A percentile compares a stretch with the other conserved stretches of the same genome.
Evolutionary conservation across 1,140 invertebrate genomes (phyloP).

Genomic region (Neodiprion lecontei): DNA sequence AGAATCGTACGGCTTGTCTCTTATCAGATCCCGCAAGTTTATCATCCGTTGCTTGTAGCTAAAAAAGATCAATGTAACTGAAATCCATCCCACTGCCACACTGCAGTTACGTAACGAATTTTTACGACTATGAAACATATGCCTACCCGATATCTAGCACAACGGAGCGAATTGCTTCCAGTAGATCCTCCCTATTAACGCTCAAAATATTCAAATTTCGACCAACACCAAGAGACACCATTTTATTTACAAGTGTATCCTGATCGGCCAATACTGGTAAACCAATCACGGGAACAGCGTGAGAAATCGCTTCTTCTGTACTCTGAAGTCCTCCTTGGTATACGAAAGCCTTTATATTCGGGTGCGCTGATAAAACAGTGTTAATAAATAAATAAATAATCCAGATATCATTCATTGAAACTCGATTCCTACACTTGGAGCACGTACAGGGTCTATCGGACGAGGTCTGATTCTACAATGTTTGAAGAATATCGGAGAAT

Average conservation of each 20-base stretch:
- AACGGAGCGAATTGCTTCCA: constrained; percentile 32
- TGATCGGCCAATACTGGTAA: constrained; percentile 54
- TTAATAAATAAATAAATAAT: too few relatives aligned
- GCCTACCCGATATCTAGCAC: constrained; percentile 34
- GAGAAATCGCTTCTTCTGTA: constrained; percentile 55
- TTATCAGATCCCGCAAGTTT: constrained; percentile 34
- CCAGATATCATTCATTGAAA: too few relatives aligned
- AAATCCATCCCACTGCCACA: too few relatives aligned
- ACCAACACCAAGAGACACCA: constrained; percentile 34
- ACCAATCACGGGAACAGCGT: constrained; percentile 57
- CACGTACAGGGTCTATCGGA: too few relatives aligned
- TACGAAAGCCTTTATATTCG: constrained; percentile 58
- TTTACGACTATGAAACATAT: too few relatives aligned
- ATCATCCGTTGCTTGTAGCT: constrained; percentile 50
- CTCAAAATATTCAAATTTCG: constrained; percentile 27
- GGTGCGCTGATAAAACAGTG: constrained; percentile 43
- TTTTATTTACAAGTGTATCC: constrained; percentile 20
- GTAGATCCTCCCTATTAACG: constrained; percentile 24
- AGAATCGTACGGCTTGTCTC: constrained; percentile 54
- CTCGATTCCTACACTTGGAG: too few relatives aligned
- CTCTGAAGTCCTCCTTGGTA: constrained; percentile 64
- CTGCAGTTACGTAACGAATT: too few relatives aligned
- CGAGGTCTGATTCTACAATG: not conserved
- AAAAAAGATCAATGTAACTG: not conserved
- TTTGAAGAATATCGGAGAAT: constrained; percentile 6